Evolutionary conservation across 2,113 vertebrate genomes (phyloP).

Genomic region (Xerus inauris): DNA sequence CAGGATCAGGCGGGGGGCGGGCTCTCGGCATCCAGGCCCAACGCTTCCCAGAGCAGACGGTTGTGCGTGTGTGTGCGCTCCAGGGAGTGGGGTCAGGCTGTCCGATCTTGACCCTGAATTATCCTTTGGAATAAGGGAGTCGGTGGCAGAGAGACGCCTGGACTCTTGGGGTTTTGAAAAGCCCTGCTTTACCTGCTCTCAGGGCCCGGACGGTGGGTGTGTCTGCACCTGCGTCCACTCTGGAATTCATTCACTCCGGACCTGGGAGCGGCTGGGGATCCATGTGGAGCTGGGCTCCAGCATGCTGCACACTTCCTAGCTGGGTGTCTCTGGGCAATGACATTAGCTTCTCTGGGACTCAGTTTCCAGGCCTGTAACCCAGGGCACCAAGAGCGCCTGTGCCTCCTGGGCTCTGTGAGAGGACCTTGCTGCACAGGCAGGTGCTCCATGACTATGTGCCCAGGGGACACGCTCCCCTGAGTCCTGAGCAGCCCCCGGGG

Average conservation of each 20-base stretch:
- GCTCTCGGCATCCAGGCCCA: background rate
- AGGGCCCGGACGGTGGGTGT: fast-evolving
- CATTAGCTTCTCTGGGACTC: background rate
- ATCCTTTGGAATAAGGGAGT: background rate
- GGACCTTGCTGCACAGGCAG: background rate
- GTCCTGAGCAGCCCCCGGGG: background rate
- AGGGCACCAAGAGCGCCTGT: background rate
- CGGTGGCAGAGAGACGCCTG: background rate
- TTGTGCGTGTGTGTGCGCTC: fast-evolving
- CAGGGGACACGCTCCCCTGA: background rate
- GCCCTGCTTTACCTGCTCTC: background rate
- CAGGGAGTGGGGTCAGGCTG: no score
- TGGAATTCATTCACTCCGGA: background rate
- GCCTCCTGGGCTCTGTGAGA: fast-evolving
- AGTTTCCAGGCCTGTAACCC: background rate
- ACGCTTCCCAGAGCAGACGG: no score
- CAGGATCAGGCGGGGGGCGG: background rate
- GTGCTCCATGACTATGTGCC: background rate
- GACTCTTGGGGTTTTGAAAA: background rate
- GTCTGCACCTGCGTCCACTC: background rate
- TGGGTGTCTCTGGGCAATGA: background rate
- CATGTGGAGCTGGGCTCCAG: background rate
- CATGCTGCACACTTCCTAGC: background rate
- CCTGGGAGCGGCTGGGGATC: background rate
- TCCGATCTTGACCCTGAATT: background rate